Evolutionary conservation across 2,888 invertebrate species (phyloP).

Genomic region (Eurois occulta): DNA sequence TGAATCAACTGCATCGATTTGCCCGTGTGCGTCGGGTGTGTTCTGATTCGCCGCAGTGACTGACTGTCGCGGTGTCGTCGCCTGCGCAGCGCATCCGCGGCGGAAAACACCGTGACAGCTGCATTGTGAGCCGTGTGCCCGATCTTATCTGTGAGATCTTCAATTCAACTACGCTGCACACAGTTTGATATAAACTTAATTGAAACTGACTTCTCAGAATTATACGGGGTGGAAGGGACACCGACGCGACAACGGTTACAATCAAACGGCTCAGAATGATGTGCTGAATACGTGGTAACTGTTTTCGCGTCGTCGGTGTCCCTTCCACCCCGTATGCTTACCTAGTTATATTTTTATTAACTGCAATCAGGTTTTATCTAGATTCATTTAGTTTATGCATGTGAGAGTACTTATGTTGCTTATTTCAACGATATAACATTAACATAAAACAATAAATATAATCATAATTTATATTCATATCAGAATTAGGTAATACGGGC

Average conservation of each 20-base stretch:
- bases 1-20: conserved; percentile 17
- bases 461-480: background rate
- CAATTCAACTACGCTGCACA: conserved; percentile 24
- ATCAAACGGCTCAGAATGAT: too few relatives aligned
- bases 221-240: too few relatives aligned
- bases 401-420: background rate
- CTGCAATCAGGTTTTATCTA: background rate
- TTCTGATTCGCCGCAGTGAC: background rate
- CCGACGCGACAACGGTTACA: too few relatives aligned
- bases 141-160: conserved; percentile 42
- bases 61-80: conserved; percentile 5
- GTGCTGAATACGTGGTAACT: too few relatives aligned
- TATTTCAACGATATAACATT: background rate
- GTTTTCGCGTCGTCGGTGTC: too few relatives aligned
- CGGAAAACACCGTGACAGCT: conserved; percentile 36
- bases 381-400: background rate
- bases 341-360: background rate
- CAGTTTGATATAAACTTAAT: conserved; percentile 1
- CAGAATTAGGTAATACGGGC: background rate
- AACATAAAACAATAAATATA: background rate
- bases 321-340: too few relatives aligned
- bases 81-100: conserved; percentile 23
- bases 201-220: conserved; percentile 21
- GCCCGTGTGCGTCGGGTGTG: background rate
- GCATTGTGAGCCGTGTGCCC: conserved; percentile 27